These are phyloP conservation scores for Brachypalpus laphriformis DNA, from an alignment of 2,888 invertebrate genomes.

Conservation along the genomic window DNA sequence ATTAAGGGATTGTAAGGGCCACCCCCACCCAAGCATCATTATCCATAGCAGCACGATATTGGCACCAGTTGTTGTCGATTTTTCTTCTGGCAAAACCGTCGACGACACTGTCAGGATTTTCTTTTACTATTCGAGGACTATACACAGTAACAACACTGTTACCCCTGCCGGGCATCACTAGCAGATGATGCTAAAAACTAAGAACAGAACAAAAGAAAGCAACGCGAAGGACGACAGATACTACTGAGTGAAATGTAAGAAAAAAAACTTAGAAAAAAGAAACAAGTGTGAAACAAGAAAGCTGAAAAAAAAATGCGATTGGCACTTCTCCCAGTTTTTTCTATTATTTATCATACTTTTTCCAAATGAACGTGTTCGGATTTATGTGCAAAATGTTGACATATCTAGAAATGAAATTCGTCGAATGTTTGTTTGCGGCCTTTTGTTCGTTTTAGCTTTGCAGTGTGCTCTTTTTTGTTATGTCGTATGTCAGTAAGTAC, in stretches of 20 bases:
- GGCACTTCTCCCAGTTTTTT: constrained; percentile 52
- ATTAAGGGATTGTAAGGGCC: constrained; percentile 50
- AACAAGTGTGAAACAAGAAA: constrained; percentile 61
- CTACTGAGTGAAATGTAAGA: neutral
- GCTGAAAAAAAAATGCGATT: constrained; percentile 46
- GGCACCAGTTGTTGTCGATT: constrained; percentile 74
- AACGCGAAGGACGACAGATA: neutral
- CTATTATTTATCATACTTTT: constrained; percentile 37
- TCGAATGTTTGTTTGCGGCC: constrained; percentile 18
- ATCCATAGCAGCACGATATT: constrained; percentile 68
- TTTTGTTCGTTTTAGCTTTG: constrained; percentile 1
- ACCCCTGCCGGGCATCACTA: constrained; percentile 58
- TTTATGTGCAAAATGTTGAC: constrained; percentile 42
- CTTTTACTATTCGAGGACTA: constrained; percentile 28
- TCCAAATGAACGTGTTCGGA: constrained; percentile 36
- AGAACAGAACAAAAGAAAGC: constrained; percentile 16
- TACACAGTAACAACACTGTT: constrained; percentile 42
- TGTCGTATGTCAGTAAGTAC: constrained; percentile 4
- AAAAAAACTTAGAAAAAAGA: neutral
- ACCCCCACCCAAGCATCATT: constrained; percentile 41
- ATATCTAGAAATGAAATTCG: constrained; percentile 34
- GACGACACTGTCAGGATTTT: constrained; percentile 64
- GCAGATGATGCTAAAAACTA: constrained; percentile 58
- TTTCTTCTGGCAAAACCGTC: constrained; percentile 64
- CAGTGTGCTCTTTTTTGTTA: neutral